Evolutionary conservation across 2,888 invertebrate genomes (phyloP).

Genomic region (Dynastes hyllus): DNA sequence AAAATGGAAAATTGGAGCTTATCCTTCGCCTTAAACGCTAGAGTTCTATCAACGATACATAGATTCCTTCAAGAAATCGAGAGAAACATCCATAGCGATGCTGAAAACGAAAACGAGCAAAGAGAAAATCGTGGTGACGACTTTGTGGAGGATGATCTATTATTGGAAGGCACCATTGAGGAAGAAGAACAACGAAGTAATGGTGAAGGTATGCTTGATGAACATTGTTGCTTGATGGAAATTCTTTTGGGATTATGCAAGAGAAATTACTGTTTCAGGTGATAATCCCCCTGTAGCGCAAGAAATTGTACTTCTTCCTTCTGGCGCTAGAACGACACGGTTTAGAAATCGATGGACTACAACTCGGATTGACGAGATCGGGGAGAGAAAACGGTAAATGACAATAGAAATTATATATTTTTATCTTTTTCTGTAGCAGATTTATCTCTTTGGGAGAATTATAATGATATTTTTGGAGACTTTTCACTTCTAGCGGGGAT

Average conservation of each 20-base stretch:
- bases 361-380: not conserved
- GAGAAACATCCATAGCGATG: not conserved
- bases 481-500: too few species aligned
- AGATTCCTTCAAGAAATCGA: conserved; percentile 35
- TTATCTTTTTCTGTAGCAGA: too few species aligned
- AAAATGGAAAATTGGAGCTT: conserved; percentile 27
- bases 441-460: too few species aligned
- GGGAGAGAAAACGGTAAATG: not conserved
- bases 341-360: conserved; percentile 19
- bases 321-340: not conserved
- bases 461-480: too few species aligned
- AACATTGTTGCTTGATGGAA: not conserved
- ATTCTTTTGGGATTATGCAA: not conserved
- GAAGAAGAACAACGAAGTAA: conserved; percentile 19
- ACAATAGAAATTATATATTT: not conserved
- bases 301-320: conserved; percentile 5
- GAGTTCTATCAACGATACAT: conserved; percentile 31
- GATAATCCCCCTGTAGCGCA: not conserved
- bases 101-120: conserved; percentile 13
- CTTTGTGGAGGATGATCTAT: conserved; percentile 33
- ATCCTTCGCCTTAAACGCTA: conserved; percentile 36
- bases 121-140: conserved; percentile 18
- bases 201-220: conserved; percentile 34
- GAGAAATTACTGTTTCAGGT: conserved; percentile 3
- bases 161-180: conserved; percentile 14